Evolutionary conservation across 1,140 invertebrate genomes (phyloP), one percentile per base, ranked within the genome.

Genomic region (Drosophila leontia): DNA sequence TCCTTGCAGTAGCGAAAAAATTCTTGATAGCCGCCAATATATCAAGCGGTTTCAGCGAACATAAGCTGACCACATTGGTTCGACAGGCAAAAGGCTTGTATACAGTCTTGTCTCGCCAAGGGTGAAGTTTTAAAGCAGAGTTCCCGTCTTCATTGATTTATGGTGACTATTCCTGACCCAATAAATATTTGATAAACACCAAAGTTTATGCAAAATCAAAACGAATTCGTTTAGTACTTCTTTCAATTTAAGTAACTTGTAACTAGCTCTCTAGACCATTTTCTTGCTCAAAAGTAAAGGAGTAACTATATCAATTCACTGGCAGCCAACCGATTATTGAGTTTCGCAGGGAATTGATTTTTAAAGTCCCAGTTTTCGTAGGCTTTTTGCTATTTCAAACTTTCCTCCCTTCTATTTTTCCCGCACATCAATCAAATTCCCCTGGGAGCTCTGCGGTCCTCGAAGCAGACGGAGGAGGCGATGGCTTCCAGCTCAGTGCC

Each of bases 391-490:
- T 34, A 44, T 53, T 64, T 44, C 19, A 26, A 61, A 62, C 11
- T 26, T 15, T 11, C 9, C 11, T 29, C 39, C 26, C 51, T 34
- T 47, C 48, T 41, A n/a, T 29, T 47, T 32, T 17, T 45, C 41
- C n/a, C 41, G 53, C 47, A 59, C 65, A 80, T 85, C 81, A 84
- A 85, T 85, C 78, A 85, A 84, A 80, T 77, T 63, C 62, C 62
- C 34, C 26, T 15, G 37, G 41, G 9, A 80, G 60, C 65, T 67
- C 64, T 76, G 12, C 7, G 29, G 23, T 15, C 17, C 11, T 32
- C 23, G 2, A 19, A 13, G 50, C 11, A 11, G 48, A 5, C n/a
- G 48, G 15, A n/a, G 9, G 48, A 50, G 76, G 55, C 13, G 29
- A 45, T 32, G 50, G 63, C 60, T 74, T 86, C 84, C 86, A 77